A percentile compares a stretch with the other conserved stretches of the same genome.
These are phyloP conservation scores for Musca domestica DNA, from an alignment of 1,140 invertebrate species.

Conservation along the genomic window DNA sequence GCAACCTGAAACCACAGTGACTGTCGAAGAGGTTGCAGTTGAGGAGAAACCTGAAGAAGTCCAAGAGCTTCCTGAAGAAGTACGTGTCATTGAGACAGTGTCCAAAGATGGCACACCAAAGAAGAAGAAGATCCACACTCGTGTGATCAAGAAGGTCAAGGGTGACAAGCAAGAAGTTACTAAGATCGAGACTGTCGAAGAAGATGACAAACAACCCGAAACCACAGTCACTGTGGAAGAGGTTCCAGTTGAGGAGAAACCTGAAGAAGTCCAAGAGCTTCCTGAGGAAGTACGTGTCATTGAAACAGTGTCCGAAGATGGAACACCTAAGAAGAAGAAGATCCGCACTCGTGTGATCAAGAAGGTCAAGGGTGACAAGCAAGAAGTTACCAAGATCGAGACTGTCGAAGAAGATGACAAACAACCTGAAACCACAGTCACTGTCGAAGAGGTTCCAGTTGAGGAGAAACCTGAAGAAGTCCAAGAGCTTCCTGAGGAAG, in stretches of 20 bases:
- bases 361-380: background rate
- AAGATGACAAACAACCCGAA: conserved; percentile 3
- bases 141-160: background rate
- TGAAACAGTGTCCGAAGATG: background rate
- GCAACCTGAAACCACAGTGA: background rate
- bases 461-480: background rate
- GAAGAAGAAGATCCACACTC: background rate
- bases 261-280: background rate
- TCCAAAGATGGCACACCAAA: background rate
- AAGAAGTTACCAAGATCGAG: background rate
- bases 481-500: background rate
- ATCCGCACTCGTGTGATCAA: background rate
- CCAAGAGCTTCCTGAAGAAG: background rate
- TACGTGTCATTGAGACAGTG: background rate
- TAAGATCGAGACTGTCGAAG: background rate
- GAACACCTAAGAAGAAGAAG: background rate
- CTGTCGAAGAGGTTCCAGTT: background rate
- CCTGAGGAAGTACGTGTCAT: background rate
- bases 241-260: background rate
- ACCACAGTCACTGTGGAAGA: background rate
- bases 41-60: background rate
- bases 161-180: background rate
- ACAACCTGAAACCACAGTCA: background rate
- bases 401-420: conserved; percentile 1
- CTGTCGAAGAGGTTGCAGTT: background rate